Evolutionary conservation across 2,113 vertebrate genomes (phyloP), one percentile per base, ranked within the genome.

Genomic region (Siphamia tubifer): DNA sequence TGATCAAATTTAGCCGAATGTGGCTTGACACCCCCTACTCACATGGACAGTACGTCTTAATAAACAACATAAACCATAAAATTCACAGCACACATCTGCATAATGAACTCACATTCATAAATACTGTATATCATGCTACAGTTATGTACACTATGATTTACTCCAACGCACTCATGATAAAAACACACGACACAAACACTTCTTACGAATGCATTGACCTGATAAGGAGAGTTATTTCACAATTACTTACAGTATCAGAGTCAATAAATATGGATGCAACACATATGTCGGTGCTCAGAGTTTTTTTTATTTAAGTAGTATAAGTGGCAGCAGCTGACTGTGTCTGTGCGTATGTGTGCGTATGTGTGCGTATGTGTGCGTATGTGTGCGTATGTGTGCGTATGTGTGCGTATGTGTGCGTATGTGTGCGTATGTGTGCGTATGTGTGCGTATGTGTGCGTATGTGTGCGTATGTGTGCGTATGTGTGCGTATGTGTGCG

Each of bases 241-340:
- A 23, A 68, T 54, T 38, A 79, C 71, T 81, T 31, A 16, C 78
- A 71, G 76, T 79, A 52, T 62, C 6, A 21, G 4, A 53, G 45
- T 69, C 48, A 83, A 65, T 76, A 54, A 70, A 62, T 69, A 72
- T 75, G 58, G 51, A 66, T 55, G 30, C 60, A 24, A 58, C 7
- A 54, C 30, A 39, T 17, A 40, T 21, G 31, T 20, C n/a, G 25
- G 40, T n/a, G 20, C 35, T 2, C 63, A 15, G 27, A 16, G 42
- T 1, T 25, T 25, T 38, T 44, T 45, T 2, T 71, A 57, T 72
- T 55, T 36, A 24, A 40, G 16, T 32, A 30, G 36, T 31, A 28
- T 36, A 45, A 30, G 53, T 25, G 9, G 34, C 31, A 54, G 24
- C 12, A 40, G 34, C 30, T 36, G 25, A 30, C 15, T 49, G 21